These are phyloP conservation scores for Hyppa rectilinea DNA, from an alignment of 2,888 invertebrate species.

Conservation along the genomic window DNA sequence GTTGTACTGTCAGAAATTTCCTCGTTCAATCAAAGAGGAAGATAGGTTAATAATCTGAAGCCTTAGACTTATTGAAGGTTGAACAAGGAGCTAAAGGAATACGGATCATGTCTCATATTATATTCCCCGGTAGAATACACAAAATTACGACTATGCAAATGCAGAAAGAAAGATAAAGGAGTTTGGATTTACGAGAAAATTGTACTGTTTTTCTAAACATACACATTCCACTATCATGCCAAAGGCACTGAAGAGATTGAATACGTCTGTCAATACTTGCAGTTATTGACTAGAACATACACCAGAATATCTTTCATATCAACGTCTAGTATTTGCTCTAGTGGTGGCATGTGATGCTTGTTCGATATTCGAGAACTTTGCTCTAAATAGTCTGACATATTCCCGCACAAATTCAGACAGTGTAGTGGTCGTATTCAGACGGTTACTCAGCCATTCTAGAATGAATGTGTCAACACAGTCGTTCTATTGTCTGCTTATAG, in stretches of 20 bases:
- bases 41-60: slow-evolving; percentile 59
- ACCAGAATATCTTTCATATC: slow-evolving; percentile 45
- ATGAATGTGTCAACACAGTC: slow-evolving; percentile 50
- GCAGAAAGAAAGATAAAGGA: slow-evolving; percentile 13
- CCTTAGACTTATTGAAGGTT: slow-evolving; percentile 38
- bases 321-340: slow-evolving; percentile 42
- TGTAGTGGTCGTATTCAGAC: slow-evolving; percentile 21
- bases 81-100: slow-evolving; percentile 41
- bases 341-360: slow-evolving; percentile 38
- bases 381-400: slow-evolving; percentile 41
- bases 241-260: slow-evolving; percentile 39
- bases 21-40: slow-evolving; percentile 41
- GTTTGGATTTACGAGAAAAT: slow-evolving; percentile 14
- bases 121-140: slow-evolving; percentile 2
- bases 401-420: slow-evolving; percentile 23
- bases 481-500: slow-evolving; percentile 52
- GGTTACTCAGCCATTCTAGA: slow-evolving; percentile 39
- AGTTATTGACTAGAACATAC: slow-evolving; percentile 43
- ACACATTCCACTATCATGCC: slow-evolving; percentile 22
- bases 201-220: slow-evolving; percentile 31
- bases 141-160: slow-evolving; percentile 3
- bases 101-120: slow-evolving; percentile 27
- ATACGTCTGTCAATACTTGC: slow-evolving; percentile 57
- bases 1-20: slow-evolving; percentile 37
- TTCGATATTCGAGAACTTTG: slow-evolving; percentile 49